These are phyloP conservation scores for Neuroterus valhalla DNA, from an alignment of 1,140 invertebrate genomes.

Conservation along the genomic window DNA sequence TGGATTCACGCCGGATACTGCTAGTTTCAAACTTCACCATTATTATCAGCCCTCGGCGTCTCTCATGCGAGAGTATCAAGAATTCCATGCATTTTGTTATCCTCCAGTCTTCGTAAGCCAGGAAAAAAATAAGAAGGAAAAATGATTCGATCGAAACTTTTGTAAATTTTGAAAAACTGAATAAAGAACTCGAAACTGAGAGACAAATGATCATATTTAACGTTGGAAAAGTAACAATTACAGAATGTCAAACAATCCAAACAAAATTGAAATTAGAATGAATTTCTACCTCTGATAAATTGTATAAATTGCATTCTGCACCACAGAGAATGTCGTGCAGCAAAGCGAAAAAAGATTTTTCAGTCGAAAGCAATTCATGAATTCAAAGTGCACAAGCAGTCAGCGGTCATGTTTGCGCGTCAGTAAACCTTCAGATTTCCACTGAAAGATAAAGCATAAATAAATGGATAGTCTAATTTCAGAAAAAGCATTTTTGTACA, in stretches of 20 bases:
- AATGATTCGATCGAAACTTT: neutral
- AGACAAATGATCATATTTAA: too few species aligned
- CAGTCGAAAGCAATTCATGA: conserved; percentile 25
- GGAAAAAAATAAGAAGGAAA: neutral
- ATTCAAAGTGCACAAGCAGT: conserved; percentile 18
- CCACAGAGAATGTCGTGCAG: neutral
- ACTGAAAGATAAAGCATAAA: conserved; percentile 23
- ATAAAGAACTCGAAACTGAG: too few species aligned
- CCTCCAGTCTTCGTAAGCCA: neutral
- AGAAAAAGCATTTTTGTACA: neutral
- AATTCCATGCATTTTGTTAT: conserved; percentile 27
- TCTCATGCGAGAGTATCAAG: conserved; percentile 21
- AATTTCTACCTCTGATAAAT: neutral
- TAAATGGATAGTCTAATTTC: conserved; percentile 16
- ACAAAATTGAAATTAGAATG: neutral
- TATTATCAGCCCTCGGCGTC: neutral
- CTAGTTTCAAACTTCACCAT: conserved; percentile 19
- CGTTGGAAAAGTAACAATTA: too few species aligned
- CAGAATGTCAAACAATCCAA: too few species aligned
- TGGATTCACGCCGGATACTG: conserved; percentile 11
- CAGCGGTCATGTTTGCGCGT: conserved; percentile 25
- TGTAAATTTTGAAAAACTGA: neutral
- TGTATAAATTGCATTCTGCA: conserved; percentile 18
- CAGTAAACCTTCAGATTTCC: conserved; percentile 13
- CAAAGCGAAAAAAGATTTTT: conserved; percentile 26